Percentiles rank a stretch among this genome's conserved stretches.
phyloP scores from a whole-genome alignment of 2,113 vertebrate species.

The Ascaphus truei region DNA sequence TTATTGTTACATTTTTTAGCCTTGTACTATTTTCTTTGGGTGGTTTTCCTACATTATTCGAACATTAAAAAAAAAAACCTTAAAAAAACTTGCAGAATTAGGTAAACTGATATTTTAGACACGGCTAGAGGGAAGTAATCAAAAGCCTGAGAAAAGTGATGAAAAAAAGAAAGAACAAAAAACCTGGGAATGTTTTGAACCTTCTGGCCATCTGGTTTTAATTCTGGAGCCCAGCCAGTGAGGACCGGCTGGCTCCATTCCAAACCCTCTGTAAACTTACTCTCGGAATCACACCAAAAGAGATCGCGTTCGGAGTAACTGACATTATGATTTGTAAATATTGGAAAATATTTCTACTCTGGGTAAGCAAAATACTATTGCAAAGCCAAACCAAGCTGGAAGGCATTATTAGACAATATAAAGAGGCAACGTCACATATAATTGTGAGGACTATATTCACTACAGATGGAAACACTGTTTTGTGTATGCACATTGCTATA shows the following conservation, averaged over 20 bases:
- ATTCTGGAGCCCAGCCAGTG: constrained; percentile 13
- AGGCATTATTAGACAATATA: too few relatives aligned
- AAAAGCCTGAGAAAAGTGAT: background rate
- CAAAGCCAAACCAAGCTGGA: too few relatives aligned
- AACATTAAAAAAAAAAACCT: background rate
- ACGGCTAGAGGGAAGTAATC: background rate
- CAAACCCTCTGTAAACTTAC: constrained; percentile 7
- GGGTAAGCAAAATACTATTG: background rate
- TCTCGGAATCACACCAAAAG: background rate
- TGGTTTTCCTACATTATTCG: background rate
- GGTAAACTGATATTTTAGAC: background rate
- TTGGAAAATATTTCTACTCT: background rate
- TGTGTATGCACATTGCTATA: too few relatives aligned
- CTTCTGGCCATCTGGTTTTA: constrained; percentile 16
- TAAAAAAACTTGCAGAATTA: background rate
- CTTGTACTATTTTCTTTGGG: background rate
- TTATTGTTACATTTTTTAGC: too few relatives aligned
- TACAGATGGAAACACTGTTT: too few relatives aligned
- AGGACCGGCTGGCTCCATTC: constrained; percentile 1
- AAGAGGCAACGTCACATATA: too few relatives aligned
- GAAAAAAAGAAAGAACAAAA: background rate
- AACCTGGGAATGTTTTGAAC: background rate
- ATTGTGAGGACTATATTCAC: too few relatives aligned
- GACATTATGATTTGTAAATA: background rate
- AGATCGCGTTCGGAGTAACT: background rate